A percentile compares a stretch with the other conserved stretches of the same genome.
phyloP scores from a whole-genome alignment of 2,888 invertebrate species.

The Tetramorium bicarinatum region DNA sequence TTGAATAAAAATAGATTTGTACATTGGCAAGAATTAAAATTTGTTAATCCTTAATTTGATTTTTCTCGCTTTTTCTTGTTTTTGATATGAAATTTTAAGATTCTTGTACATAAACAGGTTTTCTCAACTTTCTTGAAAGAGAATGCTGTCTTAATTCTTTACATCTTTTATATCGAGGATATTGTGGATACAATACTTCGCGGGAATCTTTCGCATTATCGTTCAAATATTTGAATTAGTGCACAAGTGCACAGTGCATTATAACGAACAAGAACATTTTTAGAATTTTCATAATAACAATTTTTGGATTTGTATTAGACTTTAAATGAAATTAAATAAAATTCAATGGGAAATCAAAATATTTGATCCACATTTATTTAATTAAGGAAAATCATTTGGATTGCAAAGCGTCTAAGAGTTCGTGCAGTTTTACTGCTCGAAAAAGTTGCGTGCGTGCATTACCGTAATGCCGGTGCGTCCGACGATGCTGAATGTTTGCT shows the following conservation, averaged over 20 bases:
- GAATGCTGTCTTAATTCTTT: background rate
- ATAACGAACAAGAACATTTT: too few species aligned
- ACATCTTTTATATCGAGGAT: background rate
- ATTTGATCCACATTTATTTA: background rate
- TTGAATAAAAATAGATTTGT: background rate
- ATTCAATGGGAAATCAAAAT: background rate
- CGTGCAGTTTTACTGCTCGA: background rate
- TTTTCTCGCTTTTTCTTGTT: background rate
- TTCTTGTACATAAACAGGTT: background rate
- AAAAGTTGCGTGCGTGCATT: background rate
- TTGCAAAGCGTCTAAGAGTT: background rate
- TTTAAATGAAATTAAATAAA: background rate
- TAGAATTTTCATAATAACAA: background rate
- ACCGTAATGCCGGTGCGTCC: slow-evolving; percentile 20
- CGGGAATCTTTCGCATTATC: background rate
- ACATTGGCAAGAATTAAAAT: background rate
- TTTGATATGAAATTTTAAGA: background rate
- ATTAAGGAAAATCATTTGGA: background rate
- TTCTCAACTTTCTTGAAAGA: background rate
- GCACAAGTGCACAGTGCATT: too few species aligned
- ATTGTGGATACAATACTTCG: background rate
- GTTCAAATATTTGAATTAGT: background rate
- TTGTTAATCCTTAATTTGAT: background rate
- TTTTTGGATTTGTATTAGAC: background rate
- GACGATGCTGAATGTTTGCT: slow-evolving; percentile 34